Evolutionary conservation across 2,888 invertebrate genomes (phyloP).

Genomic region (Ophion obscuratus): DNA sequence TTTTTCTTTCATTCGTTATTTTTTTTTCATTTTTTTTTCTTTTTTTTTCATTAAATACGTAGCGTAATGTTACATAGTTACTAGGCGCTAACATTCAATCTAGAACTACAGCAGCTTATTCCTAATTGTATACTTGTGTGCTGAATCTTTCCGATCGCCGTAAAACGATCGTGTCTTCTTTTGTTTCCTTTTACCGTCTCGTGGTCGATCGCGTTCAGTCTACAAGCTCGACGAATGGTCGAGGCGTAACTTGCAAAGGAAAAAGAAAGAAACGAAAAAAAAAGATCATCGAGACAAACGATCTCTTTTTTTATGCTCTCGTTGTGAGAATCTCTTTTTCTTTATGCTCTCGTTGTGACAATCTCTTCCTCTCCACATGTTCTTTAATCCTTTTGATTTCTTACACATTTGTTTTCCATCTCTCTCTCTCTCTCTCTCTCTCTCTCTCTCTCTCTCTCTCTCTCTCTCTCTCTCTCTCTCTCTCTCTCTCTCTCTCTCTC

Average conservation of each 20-base stretch:
- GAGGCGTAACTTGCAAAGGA: constrained; percentile 67
- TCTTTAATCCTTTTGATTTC: constrained; percentile 57
- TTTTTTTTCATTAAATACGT: constrained; percentile 81
- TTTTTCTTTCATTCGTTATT: constrained; percentile 70
- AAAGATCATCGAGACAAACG: constrained; percentile 65
- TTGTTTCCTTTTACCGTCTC: constrained; percentile 71
- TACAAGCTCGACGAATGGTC: constrained; percentile 54
- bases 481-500: not conserved
- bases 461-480: not conserved
- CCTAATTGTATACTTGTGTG: constrained; percentile 83
- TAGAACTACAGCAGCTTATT: constrained; percentile 82
- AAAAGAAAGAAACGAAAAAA: constrained; percentile 22
- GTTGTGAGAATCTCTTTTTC: constrained; percentile 53
- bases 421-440: not conserved
- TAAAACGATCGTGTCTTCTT: constrained; percentile 72
- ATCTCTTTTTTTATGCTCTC: constrained; percentile 22
- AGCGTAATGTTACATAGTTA: constrained; percentile 83
- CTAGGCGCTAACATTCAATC: constrained; percentile 83
- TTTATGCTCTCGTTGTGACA: constrained; percentile 50
- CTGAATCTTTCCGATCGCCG: constrained; percentile 77
- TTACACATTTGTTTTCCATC: not conserved
- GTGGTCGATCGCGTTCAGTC: constrained; percentile 77
- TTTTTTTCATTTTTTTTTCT: constrained; percentile 54
- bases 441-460: not conserved
- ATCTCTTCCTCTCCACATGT: constrained; percentile 43